Base-by-base conservation (phyloP, 2,113 vertebrate species). In the Tragelaphus buxtoni region DNA sequence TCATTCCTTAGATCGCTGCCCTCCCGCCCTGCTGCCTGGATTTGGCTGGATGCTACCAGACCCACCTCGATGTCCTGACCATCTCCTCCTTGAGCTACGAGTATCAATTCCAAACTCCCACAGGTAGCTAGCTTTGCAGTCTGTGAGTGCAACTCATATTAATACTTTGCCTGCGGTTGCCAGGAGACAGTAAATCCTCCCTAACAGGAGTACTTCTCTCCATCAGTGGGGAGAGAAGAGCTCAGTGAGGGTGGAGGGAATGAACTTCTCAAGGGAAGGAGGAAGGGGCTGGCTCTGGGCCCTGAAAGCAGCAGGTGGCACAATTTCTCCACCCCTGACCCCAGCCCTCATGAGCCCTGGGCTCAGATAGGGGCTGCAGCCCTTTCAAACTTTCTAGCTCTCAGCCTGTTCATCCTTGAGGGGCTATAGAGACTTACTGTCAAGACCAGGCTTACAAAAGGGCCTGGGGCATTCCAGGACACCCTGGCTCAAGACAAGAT, bases 271-370 rank as follows among this genome's bases (percentile, higher is more conserved):
- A 35, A 74, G 16, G 74, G 39, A 51, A 24, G 61, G 35, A 60
- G 35, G 3, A 69, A 61, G 47, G 28, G 30, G 35, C 51, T 85
- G 9, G 14, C 24, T 12, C n/a, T 35, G 55, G 76, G 32, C 61
- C 30, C 61, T 85, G 35, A 96, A n/a, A 63, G 14, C 61, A 82
- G 80, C 32, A 45, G 55, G 20, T 14, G 32, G 30, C 82, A 89
- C 18, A 63, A 17, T 53, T 76, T 18, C n/a, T 28, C 28, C 7
- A 4, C 9, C 12, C 45, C 20, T 0, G 0, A 17, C 7, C 5
- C 35, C 58, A 60, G n/a, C 5, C 74, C n/a, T 82, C 30, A 26
- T 4, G 49, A 35, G 74, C 74, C 69, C 42, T 63, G 60, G 60
- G 35, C 72, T 17, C 0, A 0, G 4, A 32, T 11, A 7, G 8